Evolutionary conservation across 2,888 invertebrate genomes (phyloP), one percentile per base, ranked within the genome.

Genomic region (Argyra leucocephala): DNA sequence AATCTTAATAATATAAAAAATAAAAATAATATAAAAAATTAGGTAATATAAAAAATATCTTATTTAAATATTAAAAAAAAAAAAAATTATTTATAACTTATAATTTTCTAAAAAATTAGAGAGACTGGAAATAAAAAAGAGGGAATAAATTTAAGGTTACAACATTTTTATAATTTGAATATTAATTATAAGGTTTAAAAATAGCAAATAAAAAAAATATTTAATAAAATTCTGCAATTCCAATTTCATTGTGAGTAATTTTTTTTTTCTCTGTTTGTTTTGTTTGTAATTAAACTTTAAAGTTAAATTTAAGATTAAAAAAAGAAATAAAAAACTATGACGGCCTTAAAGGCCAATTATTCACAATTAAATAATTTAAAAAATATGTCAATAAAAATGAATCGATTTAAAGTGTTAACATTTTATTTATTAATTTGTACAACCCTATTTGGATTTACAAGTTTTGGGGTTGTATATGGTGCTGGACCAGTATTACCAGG

Each of bases 311-410:
- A 37, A 5, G 18, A 31, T 31, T 31, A 7, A 31, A 31, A 31
- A 67, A 68, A 64, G 36, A 66, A 66, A 66, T n/a, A 57, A 66
- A 69, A 48, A 68, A 73, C 67, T 69, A 74, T 74, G 75, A 71
- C 73, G 76, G 76, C 76, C 76, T 75, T 74, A 72, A 74, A 73
- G 76, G 75, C 76, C 76, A 76, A 69, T 66, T 69, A 69, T 64
- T 68, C 68, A 5, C 21, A 21, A 9, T 31, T 12, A 23, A 5
- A 57, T n/a, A 58, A 63, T 26, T 31, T 23, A 37, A 58, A 65
- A 57, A 26, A 21, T 21, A 61, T 31, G 31, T 10, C 21, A 22
- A 58, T 7, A 22, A 57, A 57, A 36, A 57, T 22, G 57, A 61
- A 61, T 15, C 48, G 23, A 36, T 9, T 62, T 18, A 23, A 57